Percentiles rank a stretch among this genome's conserved stretches.
Conservation (phyloP, 2,888 invertebrate genomes). For the Reticulitermes lucifugus region DNA sequence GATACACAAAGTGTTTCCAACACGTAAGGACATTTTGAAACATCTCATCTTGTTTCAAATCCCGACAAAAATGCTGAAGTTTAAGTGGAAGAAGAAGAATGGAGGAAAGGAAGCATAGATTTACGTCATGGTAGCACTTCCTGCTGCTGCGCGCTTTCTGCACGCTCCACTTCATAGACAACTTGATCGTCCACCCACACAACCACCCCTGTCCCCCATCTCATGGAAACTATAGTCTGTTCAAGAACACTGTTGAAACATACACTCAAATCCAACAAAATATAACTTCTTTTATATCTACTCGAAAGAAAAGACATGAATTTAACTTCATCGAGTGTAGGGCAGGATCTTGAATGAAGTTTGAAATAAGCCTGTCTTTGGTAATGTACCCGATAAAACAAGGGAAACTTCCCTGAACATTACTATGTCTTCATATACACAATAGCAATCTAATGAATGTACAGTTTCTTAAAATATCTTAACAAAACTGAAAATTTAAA, state of each 20-base stretch:
- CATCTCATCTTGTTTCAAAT: neutral
- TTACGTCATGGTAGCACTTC: slow-evolving; percentile 34
- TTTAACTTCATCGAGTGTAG: too few relatives aligned
- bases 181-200: slow-evolving; percentile 22
- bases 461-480: too few relatives aligned
- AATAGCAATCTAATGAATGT: too few relatives aligned
- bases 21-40: neutral
- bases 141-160: slow-evolving; percentile 7
- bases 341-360: too few relatives aligned
- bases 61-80: neutral
- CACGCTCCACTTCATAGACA: slow-evolving; percentile 38
- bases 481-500: too few relatives aligned
- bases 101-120: slow-evolving; percentile 22
- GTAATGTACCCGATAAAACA: too few relatives aligned
- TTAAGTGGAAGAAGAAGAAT: neutral
- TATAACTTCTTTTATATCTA: too few relatives aligned
- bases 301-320: too few relatives aligned
- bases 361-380: too few relatives aligned
- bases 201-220: neutral
- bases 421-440: too few relatives aligned
- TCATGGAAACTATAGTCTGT: neutral
- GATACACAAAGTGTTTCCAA: neutral
- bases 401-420: too few relatives aligned
- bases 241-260: neutral
- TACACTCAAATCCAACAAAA: too few relatives aligned